These are phyloP conservation scores for Vanessa atalanta DNA, from an alignment of 1,140 invertebrate species.

Conservation along the genomic window DNA sequence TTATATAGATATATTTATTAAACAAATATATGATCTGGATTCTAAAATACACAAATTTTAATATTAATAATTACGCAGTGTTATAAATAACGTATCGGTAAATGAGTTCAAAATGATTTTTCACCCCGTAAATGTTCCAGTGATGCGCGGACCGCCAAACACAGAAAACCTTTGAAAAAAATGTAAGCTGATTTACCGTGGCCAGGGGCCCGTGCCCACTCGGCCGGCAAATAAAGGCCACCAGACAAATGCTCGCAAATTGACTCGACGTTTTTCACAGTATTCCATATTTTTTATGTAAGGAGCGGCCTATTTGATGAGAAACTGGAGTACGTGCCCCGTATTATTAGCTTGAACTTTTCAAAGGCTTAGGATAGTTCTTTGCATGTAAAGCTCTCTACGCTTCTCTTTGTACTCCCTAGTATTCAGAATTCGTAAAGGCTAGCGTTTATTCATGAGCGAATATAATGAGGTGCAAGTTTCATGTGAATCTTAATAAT, in stretches of 20 bases:
- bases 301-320: constrained; percentile 44
- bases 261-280: constrained; percentile 76
- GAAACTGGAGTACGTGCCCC: constrained; percentile 34
- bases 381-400: constrained; percentile 27
- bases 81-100: constrained; percentile 42
- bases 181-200: constrained; percentile 77
- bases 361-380: constrained; percentile 36
- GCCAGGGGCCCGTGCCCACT: constrained; percentile 60
- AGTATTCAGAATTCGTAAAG: constrained; percentile 29
- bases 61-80: not conserved
- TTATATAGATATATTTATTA: too few species aligned
- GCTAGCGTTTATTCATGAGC: constrained; percentile 29
- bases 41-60: not conserved
- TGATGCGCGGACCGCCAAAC: constrained; percentile 70
- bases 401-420: constrained; percentile 23
- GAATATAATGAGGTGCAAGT: constrained; percentile 29
- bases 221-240: constrained; percentile 76
- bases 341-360: constrained; percentile 38
- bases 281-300: constrained; percentile 70
- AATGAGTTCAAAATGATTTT: constrained; percentile 63
- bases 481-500: constrained; percentile 28
- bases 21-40: too few species aligned
- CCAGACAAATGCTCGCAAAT: constrained; percentile 78
- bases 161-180: constrained; percentile 75
- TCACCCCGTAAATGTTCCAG: constrained; percentile 56